A percentile compares a stretch with the other conserved stretches of the same genome.
phyloP scores from a whole-genome alignment of 1,140 invertebrate species.

The Pantala flavescens region DNA sequence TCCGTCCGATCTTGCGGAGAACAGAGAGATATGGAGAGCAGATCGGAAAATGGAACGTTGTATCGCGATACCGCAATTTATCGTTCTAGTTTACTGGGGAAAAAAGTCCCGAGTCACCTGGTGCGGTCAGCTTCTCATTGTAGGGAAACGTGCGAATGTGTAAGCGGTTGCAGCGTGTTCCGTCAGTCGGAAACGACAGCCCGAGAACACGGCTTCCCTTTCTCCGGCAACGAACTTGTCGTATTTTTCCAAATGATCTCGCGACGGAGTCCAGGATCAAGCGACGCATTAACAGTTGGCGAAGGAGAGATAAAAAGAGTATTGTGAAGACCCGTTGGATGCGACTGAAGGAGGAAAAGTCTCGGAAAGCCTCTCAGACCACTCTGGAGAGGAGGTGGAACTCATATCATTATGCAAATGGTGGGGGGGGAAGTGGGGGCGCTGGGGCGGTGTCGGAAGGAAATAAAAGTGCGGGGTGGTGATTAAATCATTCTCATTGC shows the following conservation, averaged over 20 bases:
- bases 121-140: no score
- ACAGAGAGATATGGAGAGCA: no score
- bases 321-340: no score
- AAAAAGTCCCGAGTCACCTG: no score
- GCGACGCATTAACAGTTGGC: background rate
- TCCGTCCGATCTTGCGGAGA: no score
- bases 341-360: no score
- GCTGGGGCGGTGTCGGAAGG: background rate
- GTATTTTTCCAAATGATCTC: background rate
- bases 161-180: no score
- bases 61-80: no score
- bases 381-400: background rate
- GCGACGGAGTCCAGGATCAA: background rate
- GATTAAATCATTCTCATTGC: background rate
- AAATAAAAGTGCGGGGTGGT: background rate
- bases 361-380: background rate
- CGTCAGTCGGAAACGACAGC: no score
- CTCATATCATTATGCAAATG: constrained; percentile 6
- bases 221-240: background rate
- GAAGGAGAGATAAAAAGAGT: background rate
- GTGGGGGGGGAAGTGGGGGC: background rate
- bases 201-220: background rate
- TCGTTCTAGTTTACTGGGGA: no score
- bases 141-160: no score
- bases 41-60: no score